phyloP scores from a whole-genome alignment of 2,888 invertebrate genomes.

The Eutolmus rufibarbis region DNA sequence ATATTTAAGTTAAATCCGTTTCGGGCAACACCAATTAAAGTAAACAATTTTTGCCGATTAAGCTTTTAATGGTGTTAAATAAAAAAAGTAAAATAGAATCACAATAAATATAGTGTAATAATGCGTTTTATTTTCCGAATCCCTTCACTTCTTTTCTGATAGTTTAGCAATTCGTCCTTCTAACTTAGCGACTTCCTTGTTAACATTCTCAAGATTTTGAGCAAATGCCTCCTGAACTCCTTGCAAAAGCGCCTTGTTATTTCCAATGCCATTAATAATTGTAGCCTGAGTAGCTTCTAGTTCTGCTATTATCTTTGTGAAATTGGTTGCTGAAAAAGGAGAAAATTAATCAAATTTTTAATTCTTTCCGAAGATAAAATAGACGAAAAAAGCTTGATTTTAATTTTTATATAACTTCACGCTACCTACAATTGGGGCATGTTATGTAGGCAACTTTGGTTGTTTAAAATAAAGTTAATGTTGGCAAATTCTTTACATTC shows the following conservation, averaged over 20 bases:
- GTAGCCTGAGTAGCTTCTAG: slow-evolving; percentile 79
- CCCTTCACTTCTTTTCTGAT: background rate
- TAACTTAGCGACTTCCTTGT: slow-evolving; percentile 77
- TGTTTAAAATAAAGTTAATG: too few species aligned
- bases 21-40: too few species aligned
- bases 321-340: slow-evolving; percentile 77
- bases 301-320: slow-evolving; percentile 83
- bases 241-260: slow-evolving; percentile 78
- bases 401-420: too few species aligned
- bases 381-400: too few species aligned
- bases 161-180: slow-evolving; percentile 73
- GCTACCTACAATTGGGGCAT: too few species aligned
- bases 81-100: background rate
- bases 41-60: background rate
- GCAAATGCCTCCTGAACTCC: slow-evolving; percentile 84
- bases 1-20: too few species aligned
- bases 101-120: slow-evolving; percentile 1
- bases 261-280: slow-evolving; percentile 75
- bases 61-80: background rate
- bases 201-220: slow-evolving; percentile 78
- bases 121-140: background rate
- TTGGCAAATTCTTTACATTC: too few species aligned
- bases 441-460: too few species aligned
- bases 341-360: background rate
- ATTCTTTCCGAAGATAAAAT: background rate